Evolutionary conservation across 2,888 invertebrate species (phyloP).

Genomic region (Sicus ferrugineus): DNA sequence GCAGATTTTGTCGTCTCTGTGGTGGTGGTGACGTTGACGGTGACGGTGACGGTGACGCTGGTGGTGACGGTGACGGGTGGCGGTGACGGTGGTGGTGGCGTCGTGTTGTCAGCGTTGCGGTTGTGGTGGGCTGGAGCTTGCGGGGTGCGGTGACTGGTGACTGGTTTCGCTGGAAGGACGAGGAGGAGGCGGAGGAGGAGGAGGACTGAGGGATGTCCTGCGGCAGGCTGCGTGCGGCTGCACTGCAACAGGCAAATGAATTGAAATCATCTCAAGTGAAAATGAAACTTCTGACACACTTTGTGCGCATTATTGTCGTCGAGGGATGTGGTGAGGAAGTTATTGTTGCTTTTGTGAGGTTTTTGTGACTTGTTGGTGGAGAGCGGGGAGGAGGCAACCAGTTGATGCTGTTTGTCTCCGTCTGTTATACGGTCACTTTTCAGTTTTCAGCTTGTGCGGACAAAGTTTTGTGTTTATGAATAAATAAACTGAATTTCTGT

Average conservation of each 20-base stretch:
- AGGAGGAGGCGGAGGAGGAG: not conserved
- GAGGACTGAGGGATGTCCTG: not conserved
- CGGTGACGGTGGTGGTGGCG: not conserved
- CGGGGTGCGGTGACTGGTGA: not conserved
- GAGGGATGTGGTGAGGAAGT: not conserved
- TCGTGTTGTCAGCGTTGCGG: not conserved
- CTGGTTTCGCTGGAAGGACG: no score
- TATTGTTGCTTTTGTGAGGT: not conserved
- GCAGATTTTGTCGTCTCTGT: not conserved
- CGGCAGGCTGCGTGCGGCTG: not conserved
- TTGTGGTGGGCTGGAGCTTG: not conserved
- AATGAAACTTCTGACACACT: slow-evolving; percentile 21
- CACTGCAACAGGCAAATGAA: slow-evolving; percentile 29
- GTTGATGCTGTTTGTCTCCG: slow-evolving; percentile 22
- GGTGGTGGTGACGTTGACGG: not conserved
- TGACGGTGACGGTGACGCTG: not conserved
- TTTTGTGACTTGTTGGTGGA: no score
- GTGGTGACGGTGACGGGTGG: not conserved
- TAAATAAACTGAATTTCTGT: not conserved
- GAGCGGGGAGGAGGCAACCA: not conserved
- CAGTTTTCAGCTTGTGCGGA: slow-evolving; percentile 1
- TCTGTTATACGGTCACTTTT: not conserved
- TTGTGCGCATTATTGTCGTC: slow-evolving; percentile 1
- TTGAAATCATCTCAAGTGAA: slow-evolving; percentile 25
- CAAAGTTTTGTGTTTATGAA: not conserved